Conservation (phyloP, 2,888 invertebrate genomes). For the Kuschelorhynchus macadamiae region DNA sequence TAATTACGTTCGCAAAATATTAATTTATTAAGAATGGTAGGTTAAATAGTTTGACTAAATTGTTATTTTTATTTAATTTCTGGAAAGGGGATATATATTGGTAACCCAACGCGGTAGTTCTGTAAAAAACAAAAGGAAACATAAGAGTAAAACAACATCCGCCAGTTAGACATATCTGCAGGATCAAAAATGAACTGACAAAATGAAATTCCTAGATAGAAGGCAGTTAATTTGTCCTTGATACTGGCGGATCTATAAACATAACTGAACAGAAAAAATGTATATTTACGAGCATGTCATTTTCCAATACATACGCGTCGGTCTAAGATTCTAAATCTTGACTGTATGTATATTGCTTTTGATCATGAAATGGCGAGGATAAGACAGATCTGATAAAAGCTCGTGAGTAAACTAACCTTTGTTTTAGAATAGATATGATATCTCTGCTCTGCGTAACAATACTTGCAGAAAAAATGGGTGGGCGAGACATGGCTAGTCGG, state of each 20-base stretch:
- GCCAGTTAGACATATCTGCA: neutral
- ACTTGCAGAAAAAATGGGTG: constrained; percentile 25
- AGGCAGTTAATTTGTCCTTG: constrained; percentile 2
- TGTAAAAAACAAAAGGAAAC: no score
- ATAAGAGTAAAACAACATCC: no score
- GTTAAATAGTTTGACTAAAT: no score
- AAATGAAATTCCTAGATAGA: neutral
- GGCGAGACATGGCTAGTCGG: constrained; percentile 13
- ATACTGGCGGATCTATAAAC: constrained; percentile 2
- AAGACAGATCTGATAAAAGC: constrained; percentile 39
- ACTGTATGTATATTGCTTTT: constrained; percentile 43
- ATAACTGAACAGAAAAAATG: neutral
- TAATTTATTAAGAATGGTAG: no score
- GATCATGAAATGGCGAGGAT: constrained; percentile 42
- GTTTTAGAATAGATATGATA: constrained; percentile 33
- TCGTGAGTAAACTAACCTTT: constrained; percentile 43
- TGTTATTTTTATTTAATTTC: no score
- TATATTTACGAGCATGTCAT: constrained; percentile 38
- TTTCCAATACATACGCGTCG: constrained; percentile 30
- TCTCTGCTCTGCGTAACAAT: constrained; percentile 33
- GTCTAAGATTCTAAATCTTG: constrained; percentile 31
- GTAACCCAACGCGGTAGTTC: no score
- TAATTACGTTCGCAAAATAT: no score
- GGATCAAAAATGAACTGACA: neutral
- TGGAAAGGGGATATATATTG: no score